Conservation (phyloP, 2,113 vertebrate species). For the Gadus chalcogrammus region DNA sequence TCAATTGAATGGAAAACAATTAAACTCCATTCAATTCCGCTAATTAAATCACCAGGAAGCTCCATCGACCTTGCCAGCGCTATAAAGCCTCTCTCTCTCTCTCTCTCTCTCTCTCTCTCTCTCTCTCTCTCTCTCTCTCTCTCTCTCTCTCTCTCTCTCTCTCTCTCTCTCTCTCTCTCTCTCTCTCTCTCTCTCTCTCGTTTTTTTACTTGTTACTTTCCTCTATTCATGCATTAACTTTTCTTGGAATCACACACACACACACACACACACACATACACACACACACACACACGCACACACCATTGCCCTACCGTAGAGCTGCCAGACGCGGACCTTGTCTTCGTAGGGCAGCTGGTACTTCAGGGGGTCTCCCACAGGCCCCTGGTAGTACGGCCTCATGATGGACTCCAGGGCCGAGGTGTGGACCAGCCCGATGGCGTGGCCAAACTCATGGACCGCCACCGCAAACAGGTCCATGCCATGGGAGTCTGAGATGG, state of each 20-base stretch:
- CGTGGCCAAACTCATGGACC: constrained; percentile 95
- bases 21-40: neutral
- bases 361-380: constrained; percentile 91
- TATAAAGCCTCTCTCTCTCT: neutral
- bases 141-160: constrained; percentile 15
- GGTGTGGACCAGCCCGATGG: constrained; percentile 90
- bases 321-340: constrained; percentile 92
- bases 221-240: constrained; percentile 15
- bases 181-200: neutral
- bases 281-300: neutral
- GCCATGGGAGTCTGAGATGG: constrained; percentile 76
- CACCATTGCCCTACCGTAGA: constrained; percentile 79
- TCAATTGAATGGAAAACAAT: neutral
- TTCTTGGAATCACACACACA: neutral
- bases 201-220: constrained; percentile 8
- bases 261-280: constrained; percentile 7
- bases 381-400: constrained; percentile 95
- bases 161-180: neutral
- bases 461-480: constrained; percentile 96
- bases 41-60: neutral
- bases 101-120: neutral
- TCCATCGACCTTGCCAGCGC: neutral
- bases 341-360: constrained; percentile 91
- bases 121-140: neutral
- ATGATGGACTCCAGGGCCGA: constrained; percentile 89